A percentile compares a stretch with the other conserved stretches of the same genome.
phyloP scores from a whole-genome alignment of 2,888 invertebrate species.

The Euplexia lucipara region DNA sequence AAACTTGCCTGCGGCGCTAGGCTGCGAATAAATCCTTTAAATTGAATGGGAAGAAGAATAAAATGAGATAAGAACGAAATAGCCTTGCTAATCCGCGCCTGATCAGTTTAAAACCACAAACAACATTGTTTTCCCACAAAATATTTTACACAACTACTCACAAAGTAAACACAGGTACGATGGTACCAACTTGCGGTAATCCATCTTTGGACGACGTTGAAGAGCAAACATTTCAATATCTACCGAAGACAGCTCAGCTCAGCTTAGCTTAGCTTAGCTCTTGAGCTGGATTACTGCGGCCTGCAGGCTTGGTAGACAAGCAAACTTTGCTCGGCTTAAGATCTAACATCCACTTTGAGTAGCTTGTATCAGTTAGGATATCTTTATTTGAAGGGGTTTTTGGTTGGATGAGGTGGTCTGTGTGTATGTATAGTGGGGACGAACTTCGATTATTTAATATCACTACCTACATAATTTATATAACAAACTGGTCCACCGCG shows the following conservation, averaged over 20 bases:
- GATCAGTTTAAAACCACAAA: conserved; percentile 24
- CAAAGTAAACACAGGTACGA: conserved; percentile 47
- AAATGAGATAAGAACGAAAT: too few relatives aligned
- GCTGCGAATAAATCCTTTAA: too few relatives aligned
- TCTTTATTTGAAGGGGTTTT: background rate
- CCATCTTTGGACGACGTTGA: conserved; percentile 56
- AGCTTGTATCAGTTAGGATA: conserved; percentile 6
- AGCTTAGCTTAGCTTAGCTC: conserved; percentile 45
- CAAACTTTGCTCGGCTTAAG: conserved; percentile 53
- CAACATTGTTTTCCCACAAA: conserved; percentile 29
- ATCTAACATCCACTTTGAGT: conserved; percentile 44
- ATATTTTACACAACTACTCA: conserved; percentile 33
- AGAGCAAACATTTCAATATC: conserved; percentile 62
- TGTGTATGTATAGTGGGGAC: background rate
- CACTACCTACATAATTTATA: too few relatives aligned
- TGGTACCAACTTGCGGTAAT: conserved; percentile 40
- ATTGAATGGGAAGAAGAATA: too few relatives aligned
- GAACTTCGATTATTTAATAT: too few relatives aligned
- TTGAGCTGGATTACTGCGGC: conserved; percentile 55
- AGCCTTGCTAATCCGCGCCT: too few relatives aligned
- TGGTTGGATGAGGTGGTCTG: background rate
- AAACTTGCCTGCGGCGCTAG: too few relatives aligned
- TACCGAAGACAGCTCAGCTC: conserved; percentile 49
- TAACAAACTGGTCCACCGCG: too few relatives aligned
- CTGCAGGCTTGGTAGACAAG: conserved; percentile 35